Percentiles rank a stretch among this genome's conserved stretches.
Conservation (phyloP, 1,140 invertebrate species). For the Tetragonula clypearis region DNA sequence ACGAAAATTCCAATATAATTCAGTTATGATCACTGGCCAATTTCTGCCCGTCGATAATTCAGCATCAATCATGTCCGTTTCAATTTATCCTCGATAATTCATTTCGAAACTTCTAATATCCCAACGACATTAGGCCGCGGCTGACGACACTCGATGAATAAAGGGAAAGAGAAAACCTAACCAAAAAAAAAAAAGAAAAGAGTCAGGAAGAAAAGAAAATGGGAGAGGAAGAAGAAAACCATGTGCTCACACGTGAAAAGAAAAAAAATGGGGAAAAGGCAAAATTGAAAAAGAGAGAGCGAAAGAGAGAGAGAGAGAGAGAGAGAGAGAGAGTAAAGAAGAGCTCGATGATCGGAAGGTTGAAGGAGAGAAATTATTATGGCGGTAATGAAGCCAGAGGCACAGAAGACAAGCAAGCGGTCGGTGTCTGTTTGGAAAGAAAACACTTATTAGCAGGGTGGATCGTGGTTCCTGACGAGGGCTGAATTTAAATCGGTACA, state of each 20-base stretch:
- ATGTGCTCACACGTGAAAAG: neutral
- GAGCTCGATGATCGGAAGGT: conserved; percentile 24
- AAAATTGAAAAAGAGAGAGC: neutral
- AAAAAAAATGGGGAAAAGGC: neutral
- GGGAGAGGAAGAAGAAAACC: neutral
- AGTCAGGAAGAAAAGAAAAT: neutral
- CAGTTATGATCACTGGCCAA: neutral
- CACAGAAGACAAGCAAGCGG: conserved; percentile 28
- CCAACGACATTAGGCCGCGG: neutral
- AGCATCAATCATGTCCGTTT: neutral
- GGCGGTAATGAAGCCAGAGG: conserved; percentile 36
- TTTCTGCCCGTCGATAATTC: neutral
- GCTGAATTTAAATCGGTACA: conserved; percentile 52
- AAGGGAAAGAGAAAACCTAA: too few relatives aligned
- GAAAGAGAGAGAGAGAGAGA: neutral
- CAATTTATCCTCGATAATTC: conserved; percentile 6
- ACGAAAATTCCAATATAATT: conserved; percentile 1
- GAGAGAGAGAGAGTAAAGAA: neutral
- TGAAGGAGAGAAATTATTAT: conserved; percentile 25
- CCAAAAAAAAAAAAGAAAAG: too few relatives aligned
- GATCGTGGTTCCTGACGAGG: conserved; percentile 32
- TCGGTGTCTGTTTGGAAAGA: conserved; percentile 48
- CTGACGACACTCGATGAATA: neutral
- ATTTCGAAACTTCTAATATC: neutral
- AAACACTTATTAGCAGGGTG: conserved; percentile 51